Conservation (phyloP, 2,888 invertebrate genomes). For the Caenorhabditis imperialis region DNA sequence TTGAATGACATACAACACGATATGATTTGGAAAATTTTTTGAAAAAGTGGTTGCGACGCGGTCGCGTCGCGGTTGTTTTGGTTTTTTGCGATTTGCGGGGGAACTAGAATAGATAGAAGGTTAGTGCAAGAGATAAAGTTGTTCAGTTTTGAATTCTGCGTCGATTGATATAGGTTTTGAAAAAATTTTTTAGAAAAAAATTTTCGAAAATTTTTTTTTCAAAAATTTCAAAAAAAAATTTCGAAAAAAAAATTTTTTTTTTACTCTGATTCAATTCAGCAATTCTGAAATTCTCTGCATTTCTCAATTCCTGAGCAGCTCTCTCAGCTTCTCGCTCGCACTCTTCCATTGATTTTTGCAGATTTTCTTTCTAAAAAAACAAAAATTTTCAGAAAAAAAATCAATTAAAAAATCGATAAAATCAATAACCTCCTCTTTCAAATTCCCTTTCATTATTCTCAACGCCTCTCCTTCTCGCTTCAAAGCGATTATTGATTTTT, state of each 20-base stretch:
- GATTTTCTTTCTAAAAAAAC: slow-evolving; percentile 33
- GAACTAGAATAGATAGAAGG: too few species aligned
- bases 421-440: slow-evolving; percentile 23
- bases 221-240: too few species aligned
- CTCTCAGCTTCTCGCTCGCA: slow-evolving; percentile 24
- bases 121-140: too few species aligned
- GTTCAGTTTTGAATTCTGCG: too few species aligned
- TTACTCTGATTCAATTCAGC: slow-evolving; percentile 33
- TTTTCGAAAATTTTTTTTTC: too few species aligned
- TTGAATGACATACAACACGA: not conserved
- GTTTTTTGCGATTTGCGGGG: too few species aligned
- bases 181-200: too few species aligned
- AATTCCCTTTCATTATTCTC: slow-evolving; percentile 4
- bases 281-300: slow-evolving; percentile 39
- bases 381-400: not conserved
- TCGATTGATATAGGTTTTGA: too few species aligned
- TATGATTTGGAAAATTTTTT: not conserved
- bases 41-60: too few species aligned
- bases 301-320: slow-evolving; percentile 39
- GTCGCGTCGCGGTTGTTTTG: too few species aligned
- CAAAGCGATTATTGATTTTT: slow-evolving; percentile 32
- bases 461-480: slow-evolving; percentile 50
- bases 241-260: not conserved
- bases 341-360: slow-evolving; percentile 35
- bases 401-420: not conserved